phyloP scores from a whole-genome alignment of 2,888 invertebrate species.

The Drosophila paucipuncta region DNA sequence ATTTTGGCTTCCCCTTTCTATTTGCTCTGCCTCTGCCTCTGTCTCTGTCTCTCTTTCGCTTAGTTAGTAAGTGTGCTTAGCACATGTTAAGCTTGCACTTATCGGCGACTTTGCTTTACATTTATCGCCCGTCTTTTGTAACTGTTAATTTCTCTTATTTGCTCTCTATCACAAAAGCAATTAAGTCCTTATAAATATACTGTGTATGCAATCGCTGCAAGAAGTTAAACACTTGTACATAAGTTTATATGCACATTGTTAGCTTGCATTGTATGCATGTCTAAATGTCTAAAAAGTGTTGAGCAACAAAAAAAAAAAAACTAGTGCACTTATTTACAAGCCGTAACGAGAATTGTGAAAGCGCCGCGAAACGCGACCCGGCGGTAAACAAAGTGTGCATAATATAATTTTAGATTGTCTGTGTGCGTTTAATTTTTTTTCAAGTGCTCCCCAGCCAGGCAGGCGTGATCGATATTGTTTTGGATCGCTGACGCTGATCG shows the following conservation, averaged over 20 bases:
- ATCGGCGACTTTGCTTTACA: constrained; percentile 42
- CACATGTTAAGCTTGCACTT: constrained; percentile 38
- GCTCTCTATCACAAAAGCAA: constrained; percentile 38
- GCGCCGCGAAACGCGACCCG: constrained; percentile 31
- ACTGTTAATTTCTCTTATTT: constrained; percentile 35
- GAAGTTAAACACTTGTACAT: constrained; percentile 30
- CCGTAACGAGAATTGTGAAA: constrained; percentile 58
- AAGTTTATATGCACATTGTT: constrained; percentile 19
- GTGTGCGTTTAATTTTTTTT: constrained; percentile 3
- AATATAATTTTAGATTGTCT: constrained; percentile 20
- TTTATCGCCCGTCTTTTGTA: constrained; percentile 36
- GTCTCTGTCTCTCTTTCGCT: constrained; percentile 1
- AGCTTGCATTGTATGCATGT: constrained; percentile 2
- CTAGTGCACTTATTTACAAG: constrained; percentile 35
- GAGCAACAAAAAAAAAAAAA: constrained; percentile 1
- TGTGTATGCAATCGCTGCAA: constrained; percentile 29
- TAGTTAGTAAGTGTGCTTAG: constrained; percentile 17
- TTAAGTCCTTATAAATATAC: constrained; percentile 49
- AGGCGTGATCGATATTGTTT: constrained; percentile 28
- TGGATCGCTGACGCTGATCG: constrained; percentile 2
- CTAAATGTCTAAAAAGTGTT: constrained; percentile 24
- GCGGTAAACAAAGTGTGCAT: constrained; percentile 52
- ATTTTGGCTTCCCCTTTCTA: constrained; percentile 7
- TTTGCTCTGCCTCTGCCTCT: not conserved
- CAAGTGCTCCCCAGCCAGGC: constrained; percentile 8